Evolutionary conservation across 1,140 invertebrate species (phyloP).

Genomic region (Lutraria rhynchaena): DNA sequence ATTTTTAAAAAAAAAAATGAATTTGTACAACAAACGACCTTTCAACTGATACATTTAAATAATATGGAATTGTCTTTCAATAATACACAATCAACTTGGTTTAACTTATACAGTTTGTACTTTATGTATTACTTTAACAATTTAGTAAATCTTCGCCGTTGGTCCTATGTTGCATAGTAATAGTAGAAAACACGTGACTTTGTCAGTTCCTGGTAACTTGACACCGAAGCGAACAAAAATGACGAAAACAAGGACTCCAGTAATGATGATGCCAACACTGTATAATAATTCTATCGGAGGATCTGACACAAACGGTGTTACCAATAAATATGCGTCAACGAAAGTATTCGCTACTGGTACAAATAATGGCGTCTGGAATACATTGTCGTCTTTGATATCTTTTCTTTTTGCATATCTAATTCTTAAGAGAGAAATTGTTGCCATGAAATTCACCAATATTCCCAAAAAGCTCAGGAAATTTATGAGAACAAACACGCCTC

Average conservation of each 20-base stretch:
- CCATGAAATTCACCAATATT: background rate
- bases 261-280: background rate
- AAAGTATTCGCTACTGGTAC: background rate
- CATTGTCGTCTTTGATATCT: background rate
- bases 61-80: no score
- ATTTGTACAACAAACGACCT: no score
- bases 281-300: constrained; percentile 42
- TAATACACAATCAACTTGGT: no score
- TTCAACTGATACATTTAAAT: no score
- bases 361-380: constrained; percentile 9
- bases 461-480: constrained; percentile 34
- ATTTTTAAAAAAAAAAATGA: no score
- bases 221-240: constrained; percentile 21
- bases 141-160: constrained; percentile 15
- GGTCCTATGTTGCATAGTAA: constrained; percentile 13
- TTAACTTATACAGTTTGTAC: no score
- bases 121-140: no score
- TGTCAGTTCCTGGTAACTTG: background rate
- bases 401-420: constrained; percentile 7
- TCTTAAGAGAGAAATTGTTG: constrained; percentile 8
- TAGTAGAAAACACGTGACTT: constrained; percentile 11
- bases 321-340: constrained; percentile 11
- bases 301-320: constrained; percentile 25
- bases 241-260: constrained; percentile 21
- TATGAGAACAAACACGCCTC: constrained; percentile 12